Evolutionary conservation across 2,888 invertebrate genomes (phyloP).

Genomic region (Pyrrhosoma nymphula): DNA sequence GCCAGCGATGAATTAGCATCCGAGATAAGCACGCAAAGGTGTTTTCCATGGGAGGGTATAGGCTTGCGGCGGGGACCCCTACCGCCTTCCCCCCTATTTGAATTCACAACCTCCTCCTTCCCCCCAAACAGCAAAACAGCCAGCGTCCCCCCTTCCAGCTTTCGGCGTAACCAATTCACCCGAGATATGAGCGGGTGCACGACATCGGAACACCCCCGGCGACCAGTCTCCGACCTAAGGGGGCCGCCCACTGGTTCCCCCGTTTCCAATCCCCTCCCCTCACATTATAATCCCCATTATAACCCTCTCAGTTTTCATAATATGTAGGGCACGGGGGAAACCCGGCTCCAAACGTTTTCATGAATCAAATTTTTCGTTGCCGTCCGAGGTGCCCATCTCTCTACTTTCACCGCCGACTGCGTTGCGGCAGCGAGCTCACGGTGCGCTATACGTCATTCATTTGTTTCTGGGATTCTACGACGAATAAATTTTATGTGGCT

Average conservation of each 20-base stretch:
- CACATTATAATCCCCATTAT: background rate
- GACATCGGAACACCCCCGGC: background rate
- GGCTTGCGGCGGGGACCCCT: background rate
- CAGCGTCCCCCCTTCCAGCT: background rate
- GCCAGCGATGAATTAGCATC: conserved; percentile 57
- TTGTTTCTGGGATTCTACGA: too few species aligned
- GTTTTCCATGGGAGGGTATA: conserved; percentile 16
- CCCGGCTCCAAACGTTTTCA: background rate
- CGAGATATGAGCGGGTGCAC: conserved; percentile 17
- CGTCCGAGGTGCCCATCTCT: too few species aligned
- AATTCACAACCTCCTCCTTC: background rate
- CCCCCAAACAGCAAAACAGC: background rate
- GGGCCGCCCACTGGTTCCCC: background rate
- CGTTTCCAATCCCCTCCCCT: background rate
- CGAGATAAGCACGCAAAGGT: conserved; percentile 63
- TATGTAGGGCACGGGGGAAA: background rate
- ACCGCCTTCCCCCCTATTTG: background rate
- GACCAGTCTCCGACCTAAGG: background rate
- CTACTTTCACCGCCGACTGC: too few species aligned
- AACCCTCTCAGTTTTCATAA: background rate
- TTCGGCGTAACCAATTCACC: conserved; percentile 4
- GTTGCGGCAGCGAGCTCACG: too few species aligned
- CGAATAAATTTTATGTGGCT: too few species aligned
- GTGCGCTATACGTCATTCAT: too few species aligned
- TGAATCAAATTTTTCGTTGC: too few species aligned